Evolutionary conservation across 2,113 vertebrate species (phyloP), one percentile per base, ranked within the genome.

Genomic region (Urocitellus parryii): DNA sequence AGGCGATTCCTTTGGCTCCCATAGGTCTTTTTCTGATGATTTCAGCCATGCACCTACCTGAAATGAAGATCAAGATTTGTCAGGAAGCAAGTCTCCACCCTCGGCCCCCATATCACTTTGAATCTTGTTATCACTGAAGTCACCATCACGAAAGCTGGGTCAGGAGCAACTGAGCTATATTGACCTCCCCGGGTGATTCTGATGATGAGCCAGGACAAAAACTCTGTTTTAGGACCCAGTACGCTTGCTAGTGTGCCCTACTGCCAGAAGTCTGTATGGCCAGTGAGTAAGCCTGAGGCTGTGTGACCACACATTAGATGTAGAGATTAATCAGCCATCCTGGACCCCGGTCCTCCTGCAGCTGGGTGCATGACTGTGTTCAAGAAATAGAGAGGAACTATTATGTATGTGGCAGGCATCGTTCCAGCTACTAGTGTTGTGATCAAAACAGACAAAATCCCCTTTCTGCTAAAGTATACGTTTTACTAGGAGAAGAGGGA

Each of bases 31-130:
- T 61, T 20, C 70, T 74, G 34, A 34, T 5, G 77, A 88, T 82
- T 88, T 48, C 48, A 45, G 76, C 20, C 39, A 82, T 81, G 76
- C 34, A 83, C 32, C 13, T 53, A 16, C 48, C 17, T 48, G n/a
- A 14, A 73, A 22, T 48, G 56, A 82, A 8, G 14, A 51, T 42
- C 24, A 42, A 61, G 27, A 58, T 20, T 65, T 90, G 25, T 85
- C 70, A 82, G 37, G 61, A 53, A 88, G 58, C 6, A 4, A 29
- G 68, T 34, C 83, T 76, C 48, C 37, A n/a, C 13, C 37, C 93
- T 84, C 0, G 0, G 9, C 37, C 20, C 29, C 34, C 0, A 0
- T 53, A n/a, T 42, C 58, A 25, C 32, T 45, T 32, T 63, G 63
- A 22, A 58, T 22, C 42, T 58, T n/a, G 3, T 93, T 27, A 88